Percentiles rank a stretch among this genome's conserved stretches.
Conservation (phyloP, 2,888 invertebrate species). For the Agrochola litura region DNA sequence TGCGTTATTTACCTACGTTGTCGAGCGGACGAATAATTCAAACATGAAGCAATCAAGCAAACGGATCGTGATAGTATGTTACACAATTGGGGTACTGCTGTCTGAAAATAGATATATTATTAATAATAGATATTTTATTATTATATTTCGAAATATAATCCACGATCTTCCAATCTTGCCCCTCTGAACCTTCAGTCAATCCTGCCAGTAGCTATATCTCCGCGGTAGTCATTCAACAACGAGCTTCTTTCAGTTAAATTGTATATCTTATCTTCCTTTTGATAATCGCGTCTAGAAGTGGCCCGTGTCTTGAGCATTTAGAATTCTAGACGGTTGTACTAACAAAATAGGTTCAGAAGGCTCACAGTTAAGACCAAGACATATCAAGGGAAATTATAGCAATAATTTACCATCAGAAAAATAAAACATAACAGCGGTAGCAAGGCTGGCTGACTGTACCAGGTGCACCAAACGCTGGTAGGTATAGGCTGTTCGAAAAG, state of each 20-base stretch:
- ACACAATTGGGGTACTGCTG: background rate
- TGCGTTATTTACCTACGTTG: too few species aligned
- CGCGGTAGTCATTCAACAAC: background rate
- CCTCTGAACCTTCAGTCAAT: background rate
- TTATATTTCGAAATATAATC: background rate
- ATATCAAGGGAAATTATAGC: background rate
- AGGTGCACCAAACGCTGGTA: background rate
- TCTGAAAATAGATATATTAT: background rate
- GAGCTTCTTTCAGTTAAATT: constrained; percentile 21
- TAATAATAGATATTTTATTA: too few species aligned
- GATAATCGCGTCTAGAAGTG: constrained; percentile 9
- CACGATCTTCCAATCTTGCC: background rate
- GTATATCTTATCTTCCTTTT: constrained; percentile 10
- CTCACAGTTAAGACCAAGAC: background rate
- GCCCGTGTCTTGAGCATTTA: background rate
- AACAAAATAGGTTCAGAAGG: background rate
- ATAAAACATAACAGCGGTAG: background rate
- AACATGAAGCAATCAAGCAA: background rate
- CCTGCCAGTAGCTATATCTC: background rate
- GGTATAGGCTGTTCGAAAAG: background rate
- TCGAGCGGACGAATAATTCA: background rate
- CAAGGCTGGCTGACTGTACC: background rate
- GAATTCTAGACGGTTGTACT: background rate
- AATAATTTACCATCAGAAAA: background rate
- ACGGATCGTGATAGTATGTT: too few species aligned